Percentiles rank a stretch among this genome's conserved stretches.
These are phyloP conservation scores for Cyprinella venusta DNA, from an alignment of 2,797 vertebrate species.

Conservation along the genomic window DNA sequence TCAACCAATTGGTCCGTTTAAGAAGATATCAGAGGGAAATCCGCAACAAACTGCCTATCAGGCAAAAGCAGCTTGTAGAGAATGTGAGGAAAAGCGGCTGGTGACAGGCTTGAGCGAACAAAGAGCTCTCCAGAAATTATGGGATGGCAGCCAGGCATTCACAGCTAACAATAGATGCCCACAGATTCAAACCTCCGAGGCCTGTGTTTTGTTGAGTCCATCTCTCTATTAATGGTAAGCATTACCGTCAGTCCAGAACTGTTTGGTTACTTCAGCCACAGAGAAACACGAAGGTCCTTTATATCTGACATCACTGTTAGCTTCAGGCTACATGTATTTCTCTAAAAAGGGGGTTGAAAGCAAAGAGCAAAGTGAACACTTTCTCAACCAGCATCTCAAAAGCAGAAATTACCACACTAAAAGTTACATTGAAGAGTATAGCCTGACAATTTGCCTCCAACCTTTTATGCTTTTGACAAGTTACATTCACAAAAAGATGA, in stretches of 20 bases:
- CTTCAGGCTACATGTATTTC: slow-evolving; percentile 53
- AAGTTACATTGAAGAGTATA: slow-evolving; percentile 55
- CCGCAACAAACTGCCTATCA: slow-evolving; percentile 53
- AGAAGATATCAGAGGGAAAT: slow-evolving; percentile 27
- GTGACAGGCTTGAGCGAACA: slow-evolving; percentile 54
- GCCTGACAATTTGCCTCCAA: slow-evolving; percentile 48
- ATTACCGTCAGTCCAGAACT: slow-evolving; percentile 31
- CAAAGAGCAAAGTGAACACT: slow-evolving; percentile 59
- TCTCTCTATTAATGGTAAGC: slow-evolving; percentile 53
- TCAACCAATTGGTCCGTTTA: slow-evolving; percentile 5
- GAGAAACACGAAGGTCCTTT: slow-evolving; percentile 14
- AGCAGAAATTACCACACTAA: slow-evolving; percentile 61
- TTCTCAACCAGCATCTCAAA: slow-evolving; percentile 62
- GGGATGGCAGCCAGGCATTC: slow-evolving; percentile 57
- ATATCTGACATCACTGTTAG: slow-evolving; percentile 24
- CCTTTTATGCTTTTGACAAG: slow-evolving; percentile 52
- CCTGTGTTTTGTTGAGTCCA: slow-evolving; percentile 42
- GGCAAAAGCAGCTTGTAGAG: slow-evolving; percentile 59
- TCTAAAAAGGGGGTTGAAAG: slow-evolving; percentile 58
- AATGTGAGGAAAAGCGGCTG: slow-evolving; percentile 50
- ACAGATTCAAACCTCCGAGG: slow-evolving; percentile 67
- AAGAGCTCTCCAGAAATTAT: slow-evolving; percentile 49
- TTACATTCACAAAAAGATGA: slow-evolving; percentile 4
- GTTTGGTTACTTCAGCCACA: slow-evolving; percentile 47
- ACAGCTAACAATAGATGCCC: slow-evolving; percentile 60